A percentile compares a stretch with the other conserved stretches of the same genome.
Conservation (phyloP, 1,140 invertebrate species). For the Drosophila nigrodunni region DNA sequence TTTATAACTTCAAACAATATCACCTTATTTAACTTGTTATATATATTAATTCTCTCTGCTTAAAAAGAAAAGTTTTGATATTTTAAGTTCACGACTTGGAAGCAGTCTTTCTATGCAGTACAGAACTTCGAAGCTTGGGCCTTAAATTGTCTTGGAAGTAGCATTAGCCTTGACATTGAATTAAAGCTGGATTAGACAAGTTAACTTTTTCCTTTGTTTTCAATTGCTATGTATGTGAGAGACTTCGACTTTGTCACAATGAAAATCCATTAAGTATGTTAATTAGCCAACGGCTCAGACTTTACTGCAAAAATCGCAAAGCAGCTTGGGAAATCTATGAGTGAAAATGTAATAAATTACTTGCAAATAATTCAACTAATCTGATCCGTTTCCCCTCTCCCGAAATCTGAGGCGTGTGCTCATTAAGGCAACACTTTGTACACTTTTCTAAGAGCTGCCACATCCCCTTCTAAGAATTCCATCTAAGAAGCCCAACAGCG, state of each 20-base stretch:
- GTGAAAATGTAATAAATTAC: conserved; percentile 73
- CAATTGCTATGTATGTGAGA: background rate
- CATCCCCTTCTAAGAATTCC: background rate
- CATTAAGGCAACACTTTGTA: conserved; percentile 51
- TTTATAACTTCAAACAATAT: too few species aligned
- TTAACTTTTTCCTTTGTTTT: background rate
- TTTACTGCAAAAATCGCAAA: conserved; percentile 26
- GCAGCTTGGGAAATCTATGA: conserved; percentile 41
- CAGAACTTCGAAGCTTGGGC: background rate
- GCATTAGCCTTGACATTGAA: conserved; percentile 18
- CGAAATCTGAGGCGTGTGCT: conserved; percentile 74
- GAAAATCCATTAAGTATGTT: conserved; percentile 79
- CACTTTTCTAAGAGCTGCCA: background rate
- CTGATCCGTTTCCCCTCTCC: conserved; percentile 40
- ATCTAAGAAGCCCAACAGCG: background rate
- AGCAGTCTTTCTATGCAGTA: background rate
- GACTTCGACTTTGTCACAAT: conserved; percentile 43
- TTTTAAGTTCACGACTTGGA: too few species aligned
- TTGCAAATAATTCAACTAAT: conserved; percentile 83
- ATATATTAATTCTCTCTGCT: too few species aligned
- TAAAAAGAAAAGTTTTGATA: too few species aligned
- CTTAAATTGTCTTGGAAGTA: background rate
- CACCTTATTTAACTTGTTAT: too few species aligned
- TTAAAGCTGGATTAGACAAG: conserved; percentile 4
- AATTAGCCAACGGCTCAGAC: conserved; percentile 59